These are phyloP conservation scores for Mythimna lalbum DNA, from an alignment of 2,888 invertebrate genomes.

Conservation along the genomic window DNA sequence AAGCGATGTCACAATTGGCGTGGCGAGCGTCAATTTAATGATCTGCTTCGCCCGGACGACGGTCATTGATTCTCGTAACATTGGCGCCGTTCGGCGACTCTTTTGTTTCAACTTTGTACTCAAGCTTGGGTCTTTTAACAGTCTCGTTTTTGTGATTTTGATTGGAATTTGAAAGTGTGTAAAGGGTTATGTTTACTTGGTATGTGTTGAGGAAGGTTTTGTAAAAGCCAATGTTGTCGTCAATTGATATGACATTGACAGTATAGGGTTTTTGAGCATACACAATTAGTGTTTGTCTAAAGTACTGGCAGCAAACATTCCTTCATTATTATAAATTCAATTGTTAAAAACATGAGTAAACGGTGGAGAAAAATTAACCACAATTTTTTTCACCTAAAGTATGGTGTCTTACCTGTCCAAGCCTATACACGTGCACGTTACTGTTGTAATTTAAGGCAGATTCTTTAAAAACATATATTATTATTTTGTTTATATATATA, in stretches of 20 bases:
- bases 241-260: not conserved
- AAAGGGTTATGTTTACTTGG: not conserved
- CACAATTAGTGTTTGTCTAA: not conserved
- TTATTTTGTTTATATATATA: too few relatives aligned
- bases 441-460: too few relatives aligned
- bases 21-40: constrained; percentile 87
- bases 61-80: constrained; percentile 86
- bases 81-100: constrained; percentile 81
- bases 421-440: not conserved
- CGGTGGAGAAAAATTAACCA: too few relatives aligned
- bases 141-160: constrained; percentile 3
- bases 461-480: not conserved
- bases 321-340: not conserved
- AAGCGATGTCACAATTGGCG: constrained; percentile 88
- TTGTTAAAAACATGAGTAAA: not conserved
- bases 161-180: constrained; percentile 11
- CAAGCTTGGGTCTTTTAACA: constrained; percentile 10
- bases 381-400: too few relatives aligned
- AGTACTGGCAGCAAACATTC: not conserved
- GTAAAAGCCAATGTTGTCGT: not conserved
- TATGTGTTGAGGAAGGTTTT: not conserved
- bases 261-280: not conserved
- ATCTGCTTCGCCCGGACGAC: constrained; percentile 85
- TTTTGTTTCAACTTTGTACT: constrained; percentile 73
- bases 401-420: not conserved